Conservation (phyloP, 37 sponge, comb jelly and placozoan species). For the Halisarca cf. caerulea region DNA sequence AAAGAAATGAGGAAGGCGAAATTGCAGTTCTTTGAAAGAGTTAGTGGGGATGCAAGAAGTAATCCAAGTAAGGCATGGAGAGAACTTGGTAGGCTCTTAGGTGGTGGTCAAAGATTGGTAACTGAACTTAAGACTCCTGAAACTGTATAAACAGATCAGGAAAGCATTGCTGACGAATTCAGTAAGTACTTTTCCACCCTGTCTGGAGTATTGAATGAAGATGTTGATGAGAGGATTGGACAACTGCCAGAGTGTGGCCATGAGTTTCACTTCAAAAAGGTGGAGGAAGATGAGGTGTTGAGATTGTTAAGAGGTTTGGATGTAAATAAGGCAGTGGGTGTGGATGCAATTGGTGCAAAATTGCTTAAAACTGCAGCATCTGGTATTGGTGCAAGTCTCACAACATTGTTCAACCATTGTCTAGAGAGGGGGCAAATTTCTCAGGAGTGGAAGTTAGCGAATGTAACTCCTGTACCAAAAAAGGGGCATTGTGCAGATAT, state of each 20-base stretch:
- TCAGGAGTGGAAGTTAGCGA: too few relatives aligned
- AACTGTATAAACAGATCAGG: neutral
- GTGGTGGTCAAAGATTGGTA: constrained; percentile 1
- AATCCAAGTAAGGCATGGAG: constrained; percentile 32
- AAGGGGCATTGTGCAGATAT: too few relatives aligned
- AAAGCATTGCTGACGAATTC: constrained; percentile 37
- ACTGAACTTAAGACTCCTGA: neutral
- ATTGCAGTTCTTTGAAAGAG: constrained; percentile 16
- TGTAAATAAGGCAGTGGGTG: constrained; percentile 20
- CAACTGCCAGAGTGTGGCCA: neutral
- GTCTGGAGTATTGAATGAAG: neutral
- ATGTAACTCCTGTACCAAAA: too few relatives aligned
- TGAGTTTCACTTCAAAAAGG: neutral
- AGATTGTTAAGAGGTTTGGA: constrained; percentile 9
- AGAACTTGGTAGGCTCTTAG: constrained; percentile 24
- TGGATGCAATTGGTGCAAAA: constrained; percentile 4
- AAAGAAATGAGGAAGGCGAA: neutral
- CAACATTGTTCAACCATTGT: constrained; percentile 6
- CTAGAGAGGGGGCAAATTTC: too few relatives aligned
- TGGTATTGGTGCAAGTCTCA: constrained; percentile 1
- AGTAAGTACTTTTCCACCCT: constrained; percentile 5
- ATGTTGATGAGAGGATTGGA: neutral
- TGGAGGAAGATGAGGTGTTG: constrained; percentile 35
- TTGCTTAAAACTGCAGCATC: neutral
- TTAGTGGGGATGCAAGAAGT: neutral